Base-by-base conservation (phyloP, 2,797 vertebrate species). In the Arctocebus calabarensis region DNA sequence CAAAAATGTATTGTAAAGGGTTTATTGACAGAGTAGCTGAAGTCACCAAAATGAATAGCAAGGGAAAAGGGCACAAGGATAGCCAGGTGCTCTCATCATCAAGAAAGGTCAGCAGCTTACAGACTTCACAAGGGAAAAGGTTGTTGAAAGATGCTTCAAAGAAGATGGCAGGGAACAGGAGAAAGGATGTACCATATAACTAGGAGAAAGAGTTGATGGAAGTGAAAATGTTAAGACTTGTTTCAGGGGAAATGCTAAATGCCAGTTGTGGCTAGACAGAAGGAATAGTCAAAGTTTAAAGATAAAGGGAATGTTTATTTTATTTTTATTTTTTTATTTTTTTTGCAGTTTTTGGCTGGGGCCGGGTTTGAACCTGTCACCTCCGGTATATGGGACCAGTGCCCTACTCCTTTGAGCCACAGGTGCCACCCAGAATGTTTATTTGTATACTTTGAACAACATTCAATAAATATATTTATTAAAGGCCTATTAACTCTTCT, bases 91-190 rank as follows among this genome's bases (percentile, higher is more conserved):
- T 79, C 59, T 79, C n/a, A 74, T 32, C 52, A 52, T 40, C 57
- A 89, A 66, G 57, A 20, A 84, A 78, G 20, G 43, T 45, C 81
- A 73, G 45, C 64, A 89, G 27, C 29, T 79, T 66, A 89, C 2
- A 88, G 71, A 71, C 29, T 62, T 92, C 70, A 91, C 55, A 71
- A 84, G 77, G 71, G 84, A 88, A 84, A 64, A 59, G 16, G 10
- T 11, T 71, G 10, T 14, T 92, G 29, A 84, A 71, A 71, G 14
- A 79, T 2, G 23, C 10, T 79, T 95, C 79, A 55, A 57, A 91
- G 19, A 78, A 70, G 29, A 79, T 16, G 20, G 25, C 20, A 64
- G 5, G 57, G 62, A 79, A 79, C 37, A 45, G 74, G 37, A 74
- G 79, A 79, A 84, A 37, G 45, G 22, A 45, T 29, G 1, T 12